phyloP scores from a whole-genome alignment of 37 sponge, comb jelly and placozoan species.

The Hexactinellida sp. region DNA sequence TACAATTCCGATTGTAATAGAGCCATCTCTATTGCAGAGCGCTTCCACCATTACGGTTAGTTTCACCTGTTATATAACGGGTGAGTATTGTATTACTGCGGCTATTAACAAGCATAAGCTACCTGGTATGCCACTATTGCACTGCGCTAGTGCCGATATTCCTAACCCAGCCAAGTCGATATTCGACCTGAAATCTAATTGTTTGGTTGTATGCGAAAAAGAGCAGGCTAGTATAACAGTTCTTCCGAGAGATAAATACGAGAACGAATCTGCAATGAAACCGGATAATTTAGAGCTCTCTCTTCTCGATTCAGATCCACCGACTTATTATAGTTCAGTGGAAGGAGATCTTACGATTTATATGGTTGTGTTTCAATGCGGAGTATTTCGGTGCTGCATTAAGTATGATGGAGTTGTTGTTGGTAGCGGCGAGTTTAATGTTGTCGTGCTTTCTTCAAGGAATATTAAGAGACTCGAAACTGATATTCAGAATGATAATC shows the following conservation, averaged over 20 bases:
- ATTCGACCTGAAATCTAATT: neutral
- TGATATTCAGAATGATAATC: slow-evolving; percentile 10
- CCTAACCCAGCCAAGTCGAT: neutral
- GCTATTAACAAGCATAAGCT: neutral
- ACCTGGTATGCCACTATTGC: neutral
- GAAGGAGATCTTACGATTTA: neutral
- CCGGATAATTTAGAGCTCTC: neutral
- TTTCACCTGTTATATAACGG: neutral
- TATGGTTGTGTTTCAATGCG: neutral
- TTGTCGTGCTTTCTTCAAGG: neutral
- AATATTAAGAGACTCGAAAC: neutral
- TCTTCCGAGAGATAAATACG: neutral
- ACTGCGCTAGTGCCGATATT: neutral
- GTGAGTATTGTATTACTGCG: neutral
- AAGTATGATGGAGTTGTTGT: neutral
- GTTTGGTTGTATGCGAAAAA: neutral
- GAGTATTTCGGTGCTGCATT: neutral
- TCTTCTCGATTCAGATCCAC: neutral
- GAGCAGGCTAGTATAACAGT: neutral
- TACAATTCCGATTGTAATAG: neutral
- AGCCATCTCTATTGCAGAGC: neutral
- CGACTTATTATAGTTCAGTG: neutral
- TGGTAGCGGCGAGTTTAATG: neutral
- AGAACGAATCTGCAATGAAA: neutral
- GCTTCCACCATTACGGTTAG: neutral